These are phyloP conservation scores for Tamias sibiricus DNA, from an alignment of 2,113 vertebrate genomes.

Conservation along the genomic window DNA sequence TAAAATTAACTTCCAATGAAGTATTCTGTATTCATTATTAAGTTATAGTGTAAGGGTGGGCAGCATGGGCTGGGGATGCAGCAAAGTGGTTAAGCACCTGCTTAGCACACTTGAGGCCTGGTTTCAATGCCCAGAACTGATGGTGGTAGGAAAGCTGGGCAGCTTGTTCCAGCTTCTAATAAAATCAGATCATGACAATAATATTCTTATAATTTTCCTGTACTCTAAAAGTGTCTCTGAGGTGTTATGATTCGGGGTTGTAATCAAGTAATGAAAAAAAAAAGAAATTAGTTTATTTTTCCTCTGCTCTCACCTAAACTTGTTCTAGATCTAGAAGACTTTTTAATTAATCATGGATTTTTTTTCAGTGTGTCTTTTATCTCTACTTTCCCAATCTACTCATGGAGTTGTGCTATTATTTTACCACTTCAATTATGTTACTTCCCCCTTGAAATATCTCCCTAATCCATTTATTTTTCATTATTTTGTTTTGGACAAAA, in stretches of 20 bases:
- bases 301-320: conserved; percentile 44
- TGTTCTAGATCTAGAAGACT: conserved; percentile 10
- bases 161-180: conserved; percentile 19
- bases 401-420: conserved; percentile 30
- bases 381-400: neutral
- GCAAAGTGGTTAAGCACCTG: neutral
- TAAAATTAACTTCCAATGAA: conserved; percentile 39
- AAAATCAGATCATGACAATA: conserved; percentile 42
- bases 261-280: conserved; percentile 19
- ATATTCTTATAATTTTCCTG: conserved; percentile 2
- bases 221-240: neutral
- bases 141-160: neutral
- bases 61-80: neutral
- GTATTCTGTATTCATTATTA: conserved; percentile 27
- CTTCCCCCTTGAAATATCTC: conserved; percentile 27
- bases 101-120: neutral
- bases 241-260: neutral
- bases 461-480: neutral
- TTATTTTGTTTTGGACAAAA: neutral
- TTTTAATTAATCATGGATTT: neutral
- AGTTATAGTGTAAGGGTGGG: neutral
- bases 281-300: neutral
- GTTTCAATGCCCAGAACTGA: neutral
- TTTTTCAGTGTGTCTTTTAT: conserved; percentile 5
- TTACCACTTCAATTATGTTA: conserved; percentile 22